Conservation (phyloP, 2,797 vertebrate genomes). For the Centroberyx gerrardi region DNA sequence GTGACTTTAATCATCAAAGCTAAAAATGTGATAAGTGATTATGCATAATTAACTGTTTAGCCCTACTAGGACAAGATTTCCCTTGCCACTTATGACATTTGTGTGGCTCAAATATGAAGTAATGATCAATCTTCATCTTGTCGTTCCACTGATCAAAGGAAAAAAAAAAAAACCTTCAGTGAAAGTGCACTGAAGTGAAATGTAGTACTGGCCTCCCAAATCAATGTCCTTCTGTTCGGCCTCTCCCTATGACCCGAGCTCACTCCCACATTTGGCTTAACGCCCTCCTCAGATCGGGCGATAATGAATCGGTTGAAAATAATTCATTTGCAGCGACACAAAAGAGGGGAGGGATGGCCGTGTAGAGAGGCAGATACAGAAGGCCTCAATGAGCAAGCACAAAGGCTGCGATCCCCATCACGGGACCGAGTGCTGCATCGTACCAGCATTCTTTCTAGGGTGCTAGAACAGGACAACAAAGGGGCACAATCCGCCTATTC, state of each 20-base stretch:
- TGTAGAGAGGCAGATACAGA: conserved; percentile 60
- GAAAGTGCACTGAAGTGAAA: conserved; percentile 1
- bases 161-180: not conserved
- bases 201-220: not conserved
- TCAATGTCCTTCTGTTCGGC: conserved; percentile 36
- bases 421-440: conserved; percentile 70
- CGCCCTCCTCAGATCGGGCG: conserved; percentile 33
- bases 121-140: not conserved
- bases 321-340: conserved; percentile 64
- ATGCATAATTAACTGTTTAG: too few species aligned
- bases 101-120: not conserved
- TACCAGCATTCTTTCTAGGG: conserved; percentile 80
- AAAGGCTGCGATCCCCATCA: conserved; percentile 72
- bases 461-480: conserved; percentile 76
- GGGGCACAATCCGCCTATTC: conserved; percentile 80
- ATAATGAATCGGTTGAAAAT: conserved; percentile 62
- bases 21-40: not conserved
- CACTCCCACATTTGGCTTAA: conserved; percentile 36
- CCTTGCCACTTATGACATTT: not conserved
- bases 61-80: not conserved
- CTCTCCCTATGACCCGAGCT: conserved; percentile 17
- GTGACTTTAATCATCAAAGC: too few species aligned
- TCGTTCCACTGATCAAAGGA: not conserved
- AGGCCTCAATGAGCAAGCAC: conserved; percentile 78
- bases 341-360: conserved; percentile 24